These are phyloP conservation scores for Actenoides hombroni DNA, from an alignment of 2,113 vertebrate genomes.

Conservation along the genomic window DNA sequence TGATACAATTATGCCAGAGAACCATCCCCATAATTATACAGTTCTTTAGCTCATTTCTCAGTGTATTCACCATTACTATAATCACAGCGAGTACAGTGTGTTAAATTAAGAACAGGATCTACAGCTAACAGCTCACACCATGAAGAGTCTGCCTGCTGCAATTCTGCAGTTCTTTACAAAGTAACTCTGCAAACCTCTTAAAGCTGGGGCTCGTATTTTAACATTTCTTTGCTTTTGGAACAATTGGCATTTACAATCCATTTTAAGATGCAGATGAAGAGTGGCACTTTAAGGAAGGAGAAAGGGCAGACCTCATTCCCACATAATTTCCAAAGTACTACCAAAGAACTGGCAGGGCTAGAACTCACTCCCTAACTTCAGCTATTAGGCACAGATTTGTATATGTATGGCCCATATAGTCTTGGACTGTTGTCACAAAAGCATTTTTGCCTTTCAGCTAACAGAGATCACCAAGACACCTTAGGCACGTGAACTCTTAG, in stretches of 20 bases:
- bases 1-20: conserved; percentile 69
- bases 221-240: conserved; percentile 43
- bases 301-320: neutral
- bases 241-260: neutral
- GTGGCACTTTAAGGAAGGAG: neutral
- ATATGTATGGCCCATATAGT: neutral
- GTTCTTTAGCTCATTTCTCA: conserved; percentile 57
- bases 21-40: conserved; percentile 57
- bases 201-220: conserved; percentile 14
- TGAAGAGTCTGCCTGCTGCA: conserved; percentile 59
- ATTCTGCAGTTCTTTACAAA: conserved; percentile 41
- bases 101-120: conserved; percentile 76
- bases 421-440: neutral
- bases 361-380: neutral
- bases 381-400: neutral
- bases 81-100: conserved; percentile 61
- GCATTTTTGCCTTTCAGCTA: neutral
- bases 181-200: conserved; percentile 45
- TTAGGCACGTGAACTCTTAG: neutral
- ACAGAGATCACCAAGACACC: neutral
- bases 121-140: conserved; percentile 47
- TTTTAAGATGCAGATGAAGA: neutral
- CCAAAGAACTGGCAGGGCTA: neutral
- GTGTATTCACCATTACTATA: conserved; percentile 70
- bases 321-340: neutral